Conservation (phyloP, 2,797 vertebrate genomes). For the Xenops minutus region DNA sequence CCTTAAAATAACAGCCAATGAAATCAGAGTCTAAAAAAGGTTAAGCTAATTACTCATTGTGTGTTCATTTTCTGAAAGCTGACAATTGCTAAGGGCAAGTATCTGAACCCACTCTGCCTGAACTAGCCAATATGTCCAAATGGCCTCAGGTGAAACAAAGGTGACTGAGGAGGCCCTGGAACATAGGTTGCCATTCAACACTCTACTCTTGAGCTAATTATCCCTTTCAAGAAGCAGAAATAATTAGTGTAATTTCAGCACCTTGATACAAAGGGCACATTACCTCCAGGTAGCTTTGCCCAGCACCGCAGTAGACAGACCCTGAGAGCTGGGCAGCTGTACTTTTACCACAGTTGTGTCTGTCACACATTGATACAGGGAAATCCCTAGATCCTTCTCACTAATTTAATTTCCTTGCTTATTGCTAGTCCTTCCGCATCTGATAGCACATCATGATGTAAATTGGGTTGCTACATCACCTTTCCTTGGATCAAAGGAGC, state of each 20-base stretch:
- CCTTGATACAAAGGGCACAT: neutral
- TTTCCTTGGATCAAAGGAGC: neutral
- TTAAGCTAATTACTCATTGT: neutral
- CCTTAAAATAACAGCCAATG: neutral
- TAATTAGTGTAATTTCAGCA: neutral
- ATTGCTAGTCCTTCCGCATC: neutral
- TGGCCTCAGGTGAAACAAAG: neutral
- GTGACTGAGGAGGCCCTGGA: neutral
- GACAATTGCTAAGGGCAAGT: neutral
- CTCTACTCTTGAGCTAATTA: neutral
- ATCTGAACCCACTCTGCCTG: neutral
- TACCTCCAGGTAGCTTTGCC: neutral
- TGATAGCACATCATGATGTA: neutral
- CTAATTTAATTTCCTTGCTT: neutral
- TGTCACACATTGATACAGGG: rapidly evolving
- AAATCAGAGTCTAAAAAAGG: neutral
- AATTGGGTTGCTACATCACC: neutral
- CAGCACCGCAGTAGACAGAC: too few species aligned
- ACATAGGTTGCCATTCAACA: neutral
- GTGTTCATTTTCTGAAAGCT: neutral
- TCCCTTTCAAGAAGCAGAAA: neutral
- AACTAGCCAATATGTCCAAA: neutral
- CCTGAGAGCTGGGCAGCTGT: neutral
- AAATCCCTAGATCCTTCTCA: neutral
- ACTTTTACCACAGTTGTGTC: neutral